phyloP scores from a whole-genome alignment of 2,113 vertebrate genomes.

The Anoplopoma fimbria region DNA sequence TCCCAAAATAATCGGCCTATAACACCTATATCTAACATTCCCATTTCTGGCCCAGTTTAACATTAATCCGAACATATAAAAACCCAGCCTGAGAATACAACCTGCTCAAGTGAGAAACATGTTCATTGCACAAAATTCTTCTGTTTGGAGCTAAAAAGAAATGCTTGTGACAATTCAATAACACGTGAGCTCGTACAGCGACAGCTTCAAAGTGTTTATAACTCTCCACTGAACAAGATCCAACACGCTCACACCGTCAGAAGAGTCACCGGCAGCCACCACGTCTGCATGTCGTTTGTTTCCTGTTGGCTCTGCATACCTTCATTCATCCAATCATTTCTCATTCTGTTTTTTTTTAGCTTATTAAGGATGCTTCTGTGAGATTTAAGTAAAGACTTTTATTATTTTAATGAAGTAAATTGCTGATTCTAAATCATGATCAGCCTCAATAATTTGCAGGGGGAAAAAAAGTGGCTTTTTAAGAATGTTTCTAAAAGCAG shows the following conservation, averaged over 20 bases:
- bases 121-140: background rate
- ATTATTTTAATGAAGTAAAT: background rate
- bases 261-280: conserved; percentile 32
- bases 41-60: background rate
- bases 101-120: background rate
- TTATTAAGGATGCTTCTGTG: background rate
- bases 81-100: background rate
- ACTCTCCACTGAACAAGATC: conserved; percentile 43
- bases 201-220: conserved; percentile 40
- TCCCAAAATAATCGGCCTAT: background rate
- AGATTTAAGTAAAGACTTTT: background rate
- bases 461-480: no score
- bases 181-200: background rate
- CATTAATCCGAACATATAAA: background rate
- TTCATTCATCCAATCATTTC: conserved; percentile 17
- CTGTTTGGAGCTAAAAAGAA: conserved; percentile 25
- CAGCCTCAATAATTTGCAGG: background rate
- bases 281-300: background rate
- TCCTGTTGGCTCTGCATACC: background rate
- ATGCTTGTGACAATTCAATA: background rate
- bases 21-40: background rate
- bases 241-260: conserved; percentile 37
- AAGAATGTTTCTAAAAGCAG: background rate
- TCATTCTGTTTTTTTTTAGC: background rate
- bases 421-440: background rate